Conservation (phyloP, 2,888 invertebrate genomes). For the Dynastes maya region DNA sequence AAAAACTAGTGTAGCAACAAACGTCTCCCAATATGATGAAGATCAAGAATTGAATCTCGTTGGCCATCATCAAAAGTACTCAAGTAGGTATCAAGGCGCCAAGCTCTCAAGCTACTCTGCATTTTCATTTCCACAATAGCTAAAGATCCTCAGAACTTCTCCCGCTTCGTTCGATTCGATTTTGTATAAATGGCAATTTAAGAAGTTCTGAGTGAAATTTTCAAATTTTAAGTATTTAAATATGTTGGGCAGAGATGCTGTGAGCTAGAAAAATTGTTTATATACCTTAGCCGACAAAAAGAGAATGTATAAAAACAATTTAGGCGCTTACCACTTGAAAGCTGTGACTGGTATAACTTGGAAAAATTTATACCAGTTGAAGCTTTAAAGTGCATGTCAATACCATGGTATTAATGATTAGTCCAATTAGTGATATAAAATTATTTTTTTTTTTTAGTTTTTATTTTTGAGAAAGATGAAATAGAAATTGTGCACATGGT, state of each 20-base stretch:
- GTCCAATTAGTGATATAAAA: conserved; percentile 48
- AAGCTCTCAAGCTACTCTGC: conserved; percentile 55
- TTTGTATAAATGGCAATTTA: too few relatives aligned
- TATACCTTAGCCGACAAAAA: conserved; percentile 45
- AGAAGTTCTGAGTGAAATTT: too few relatives aligned
- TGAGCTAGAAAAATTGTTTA: conserved; percentile 56
- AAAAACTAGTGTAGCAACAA: conserved; percentile 58
- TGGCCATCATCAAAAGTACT: conserved; percentile 66
- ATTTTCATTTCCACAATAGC: background rate
- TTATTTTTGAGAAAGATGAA: conserved; percentile 55
- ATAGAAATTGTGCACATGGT: conserved; percentile 64
- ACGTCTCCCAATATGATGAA: conserved; percentile 66
- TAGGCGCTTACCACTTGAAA: conserved; percentile 56
- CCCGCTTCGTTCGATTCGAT: too few relatives aligned
- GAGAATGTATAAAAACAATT: conserved; percentile 54
- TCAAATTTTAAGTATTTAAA: background rate
- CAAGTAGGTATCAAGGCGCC: conserved; percentile 67
- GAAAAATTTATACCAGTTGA: conserved; percentile 12
- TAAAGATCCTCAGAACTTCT: too few relatives aligned
- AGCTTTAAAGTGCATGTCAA: conserved; percentile 56
- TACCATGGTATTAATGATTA: conserved; percentile 54
- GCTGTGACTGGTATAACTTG: conserved; percentile 39
- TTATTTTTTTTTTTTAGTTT: conserved; percentile 27
- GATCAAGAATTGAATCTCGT: conserved; percentile 63
- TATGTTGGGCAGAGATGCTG: conserved; percentile 53